Percentiles rank a stretch among this genome's conserved stretches.
phyloP scores from a whole-genome alignment of 2,113 vertebrate genomes.

The Mesitornis unicolor region DNA sequence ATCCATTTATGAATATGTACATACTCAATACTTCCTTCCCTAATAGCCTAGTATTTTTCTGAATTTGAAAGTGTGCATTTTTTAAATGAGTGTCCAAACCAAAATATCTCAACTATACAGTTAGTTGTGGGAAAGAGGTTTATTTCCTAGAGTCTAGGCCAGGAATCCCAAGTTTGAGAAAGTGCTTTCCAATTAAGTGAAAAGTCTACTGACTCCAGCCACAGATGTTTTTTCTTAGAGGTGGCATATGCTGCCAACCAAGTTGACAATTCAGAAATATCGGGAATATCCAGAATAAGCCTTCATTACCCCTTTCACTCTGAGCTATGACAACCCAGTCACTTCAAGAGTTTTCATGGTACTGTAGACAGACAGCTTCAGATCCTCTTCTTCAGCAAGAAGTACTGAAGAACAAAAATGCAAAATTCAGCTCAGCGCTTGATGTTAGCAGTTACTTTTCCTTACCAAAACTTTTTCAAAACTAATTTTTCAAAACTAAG shows the following conservation, averaged over 20 bases:
- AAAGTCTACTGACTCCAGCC: background rate
- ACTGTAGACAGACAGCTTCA: background rate
- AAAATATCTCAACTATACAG: conserved; percentile 11
- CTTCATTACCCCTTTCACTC: background rate
- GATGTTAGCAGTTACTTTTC: background rate
- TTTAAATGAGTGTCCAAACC: background rate
- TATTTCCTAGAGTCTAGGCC: background rate
- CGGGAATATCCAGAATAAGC: background rate
- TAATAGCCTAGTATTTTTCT: background rate
- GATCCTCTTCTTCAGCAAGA: background rate
- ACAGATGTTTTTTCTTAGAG: conserved; percentile 25
- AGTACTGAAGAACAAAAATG: background rate
- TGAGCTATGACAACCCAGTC: background rate
- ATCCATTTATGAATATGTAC: background rate
- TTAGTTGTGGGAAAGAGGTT: conserved; percentile 3
- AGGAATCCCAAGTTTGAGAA: conserved; percentile 2
- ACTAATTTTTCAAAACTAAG: background rate
- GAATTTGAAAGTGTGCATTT: background rate
- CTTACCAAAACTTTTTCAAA: background rate
- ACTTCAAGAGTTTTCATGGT: background rate
- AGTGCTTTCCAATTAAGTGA: conserved; percentile 18
- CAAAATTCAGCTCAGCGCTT: background rate
- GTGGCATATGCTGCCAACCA: background rate
- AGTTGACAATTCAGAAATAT: background rate
- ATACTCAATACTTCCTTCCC: background rate